Evolutionary conservation across 2,113 vertebrate genomes (phyloP).

Genomic region (Pseudorectes ferrugineus): DNA sequence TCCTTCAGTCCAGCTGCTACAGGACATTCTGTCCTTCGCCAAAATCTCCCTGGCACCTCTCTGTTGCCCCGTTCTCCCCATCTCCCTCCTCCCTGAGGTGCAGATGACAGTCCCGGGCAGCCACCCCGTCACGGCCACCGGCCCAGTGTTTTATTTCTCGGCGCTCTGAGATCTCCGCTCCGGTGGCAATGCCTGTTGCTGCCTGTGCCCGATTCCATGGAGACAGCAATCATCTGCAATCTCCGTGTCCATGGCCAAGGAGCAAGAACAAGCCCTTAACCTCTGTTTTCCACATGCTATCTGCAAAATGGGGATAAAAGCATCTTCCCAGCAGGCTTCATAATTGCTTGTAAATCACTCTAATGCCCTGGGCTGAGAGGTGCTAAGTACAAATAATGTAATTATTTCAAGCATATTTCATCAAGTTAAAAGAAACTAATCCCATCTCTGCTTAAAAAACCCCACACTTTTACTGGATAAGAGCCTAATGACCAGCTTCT

Average conservation of each 20-base stretch:
- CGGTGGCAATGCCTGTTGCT: not conserved
- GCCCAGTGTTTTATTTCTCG: not conserved
- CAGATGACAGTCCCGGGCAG: not conserved
- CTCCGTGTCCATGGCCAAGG: not conserved
- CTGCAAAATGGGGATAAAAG: not conserved
- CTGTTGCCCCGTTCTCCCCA: not conserved
- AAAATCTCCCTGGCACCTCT: too few species aligned
- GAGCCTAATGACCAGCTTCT: not conserved
- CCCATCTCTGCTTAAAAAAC: not conserved
- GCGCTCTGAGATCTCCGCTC: not conserved
- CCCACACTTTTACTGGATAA: not conserved
- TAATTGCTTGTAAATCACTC: not conserved
- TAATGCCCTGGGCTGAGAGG: not conserved
- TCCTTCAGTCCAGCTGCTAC: not conserved
- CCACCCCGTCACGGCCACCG: fast-evolving
- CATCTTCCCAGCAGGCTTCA: not conserved
- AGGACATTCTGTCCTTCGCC: fast-evolving
- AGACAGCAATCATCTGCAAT: not conserved
- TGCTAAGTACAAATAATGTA: not conserved
- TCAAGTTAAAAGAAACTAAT: not conserved
- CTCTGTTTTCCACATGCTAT: not conserved
- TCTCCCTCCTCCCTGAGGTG: not conserved
- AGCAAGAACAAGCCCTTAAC: not conserved
- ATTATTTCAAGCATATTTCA: conserved; percentile 1
- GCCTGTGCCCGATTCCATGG: not conserved